Percentiles rank a stretch among this genome's conserved stretches.
Conservation (phyloP, 2,888 invertebrate genomes). For the Drosophila borealis region DNA sequence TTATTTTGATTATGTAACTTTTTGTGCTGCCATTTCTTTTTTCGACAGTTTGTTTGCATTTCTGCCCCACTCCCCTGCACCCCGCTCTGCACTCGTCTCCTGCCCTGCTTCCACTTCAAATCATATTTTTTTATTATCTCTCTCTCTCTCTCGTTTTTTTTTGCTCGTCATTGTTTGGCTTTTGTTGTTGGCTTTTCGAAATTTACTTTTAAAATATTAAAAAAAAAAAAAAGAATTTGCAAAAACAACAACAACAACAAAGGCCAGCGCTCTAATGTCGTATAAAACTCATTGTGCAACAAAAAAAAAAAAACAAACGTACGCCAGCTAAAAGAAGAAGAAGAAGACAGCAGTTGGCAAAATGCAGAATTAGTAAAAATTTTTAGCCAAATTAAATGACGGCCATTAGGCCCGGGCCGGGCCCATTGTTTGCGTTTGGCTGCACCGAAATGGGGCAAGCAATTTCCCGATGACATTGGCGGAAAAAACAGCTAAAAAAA, state of each 20-base stretch:
- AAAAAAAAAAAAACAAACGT: background rate
- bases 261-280: constrained; percentile 45
- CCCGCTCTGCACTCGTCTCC: constrained; percentile 10
- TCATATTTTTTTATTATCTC: constrained; percentile 53
- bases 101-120: constrained; percentile 25
- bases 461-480: constrained; percentile 35
- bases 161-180: constrained; percentile 47
- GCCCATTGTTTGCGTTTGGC: constrained; percentile 59
- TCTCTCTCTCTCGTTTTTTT: constrained; percentile 16
- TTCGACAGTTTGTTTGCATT: constrained; percentile 76
- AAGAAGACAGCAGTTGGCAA: constrained; percentile 23
- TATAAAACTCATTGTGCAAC: constrained; percentile 54
- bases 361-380: constrained; percentile 68
- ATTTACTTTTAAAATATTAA: constrained; percentile 75
- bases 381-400: constrained; percentile 74
- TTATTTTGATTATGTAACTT: constrained; percentile 80
- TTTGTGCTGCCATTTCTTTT: constrained; percentile 59
- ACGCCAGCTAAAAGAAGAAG: constrained; percentile 12
- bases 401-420: constrained; percentile 35
- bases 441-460: constrained; percentile 51
- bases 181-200: constrained; percentile 42
- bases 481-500: no score
- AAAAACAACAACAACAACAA: constrained; percentile 10
- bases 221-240: constrained; percentile 30
- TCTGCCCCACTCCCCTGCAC: constrained; percentile 27